These are phyloP conservation scores for Danio jaintianensis DNA, from an alignment of 2,797 vertebrate genomes.

Conservation along the genomic window DNA sequence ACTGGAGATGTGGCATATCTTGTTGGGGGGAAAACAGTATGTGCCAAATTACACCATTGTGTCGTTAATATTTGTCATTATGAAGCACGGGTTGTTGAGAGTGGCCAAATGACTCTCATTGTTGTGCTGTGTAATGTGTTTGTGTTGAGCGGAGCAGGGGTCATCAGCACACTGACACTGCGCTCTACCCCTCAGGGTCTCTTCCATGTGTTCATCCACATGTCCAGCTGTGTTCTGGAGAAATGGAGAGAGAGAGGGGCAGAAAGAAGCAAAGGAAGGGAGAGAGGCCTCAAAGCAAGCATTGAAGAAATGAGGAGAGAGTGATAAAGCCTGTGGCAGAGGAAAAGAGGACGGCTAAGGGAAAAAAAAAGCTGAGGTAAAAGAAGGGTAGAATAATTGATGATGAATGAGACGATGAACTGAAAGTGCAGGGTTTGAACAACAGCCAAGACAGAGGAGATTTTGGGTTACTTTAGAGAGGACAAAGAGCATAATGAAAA, in stretches of 20 bases:
- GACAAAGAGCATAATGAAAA: constrained; percentile 3
- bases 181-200: constrained; percentile 49
- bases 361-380: constrained; percentile 18
- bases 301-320: constrained; percentile 48
- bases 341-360: constrained; percentile 26
- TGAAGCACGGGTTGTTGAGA: constrained; percentile 20
- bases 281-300: constrained; percentile 51
- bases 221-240: constrained; percentile 57
- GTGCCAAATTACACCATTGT: constrained; percentile 15
- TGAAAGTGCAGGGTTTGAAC: not conserved
- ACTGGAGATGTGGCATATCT: not conserved
- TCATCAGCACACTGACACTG: constrained; percentile 42
- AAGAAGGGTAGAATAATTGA: constrained; percentile 3
- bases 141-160: constrained; percentile 52
- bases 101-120: constrained; percentile 36
- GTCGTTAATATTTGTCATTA: constrained; percentile 30
- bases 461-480: not conserved
- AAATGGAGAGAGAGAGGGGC: constrained; percentile 56
- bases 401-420: constrained; percentile 29
- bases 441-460: constrained; percentile 11
- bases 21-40: not conserved
- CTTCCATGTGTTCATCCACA: constrained; percentile 50
- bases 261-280: constrained; percentile 43
- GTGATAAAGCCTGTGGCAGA: constrained; percentile 29
- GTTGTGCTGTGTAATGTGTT: constrained; percentile 41